Evolutionary conservation across 2,797 vertebrate genomes (phyloP), one percentile per base, ranked within the genome.

Genomic region (Thaleichthys pacificus): DNA sequence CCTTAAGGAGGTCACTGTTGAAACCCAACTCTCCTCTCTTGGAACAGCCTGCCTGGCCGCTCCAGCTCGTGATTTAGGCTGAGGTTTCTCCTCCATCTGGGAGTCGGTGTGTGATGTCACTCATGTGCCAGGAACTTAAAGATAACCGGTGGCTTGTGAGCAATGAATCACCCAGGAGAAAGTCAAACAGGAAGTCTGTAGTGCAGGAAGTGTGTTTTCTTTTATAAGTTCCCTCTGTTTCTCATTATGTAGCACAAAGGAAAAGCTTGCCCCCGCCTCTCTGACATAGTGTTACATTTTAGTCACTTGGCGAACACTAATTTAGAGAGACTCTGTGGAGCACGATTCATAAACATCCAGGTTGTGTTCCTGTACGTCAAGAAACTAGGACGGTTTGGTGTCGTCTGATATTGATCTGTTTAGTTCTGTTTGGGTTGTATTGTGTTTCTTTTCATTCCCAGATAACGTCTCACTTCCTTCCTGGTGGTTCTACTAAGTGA

Each of bases 51-150:
- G 51, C 19, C 19, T 56, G 51, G 17, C 5, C 17, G 0, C 51
- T 56, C 51, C 51, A 4, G 51, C 4, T 56, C 51, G 19, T 17
- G 51, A 26, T 54, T 9, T 28, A 11, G 8, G 19, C 66, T 30
- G 22, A 22, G 30, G 17, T 22, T 58, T 14, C 4, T 24, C 2
- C 60, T 28, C 21, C 21, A 19, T 32, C 67, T 1, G 0, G 75
- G 81, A 86, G 82, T 80, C 75, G 22, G n/a, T 19, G 76, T 69
- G 81, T 84, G 88, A 89, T 90, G 88, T 91, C 84, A 87, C 81
- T 84, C 70, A 81, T 74, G 74, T 68, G 77, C 80, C 69, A 62
- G 70, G n/a, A 58, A 54, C 66, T 24, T 17, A 8, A 21, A 22
- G 17, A 22, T 7, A 51, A 51, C 22, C 28, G 17, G 28, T 35